Percentiles rank a stretch among this genome's conserved stretches.
Evolutionary conservation across 1,140 invertebrate genomes (phyloP).

Genomic region (Grapholita molesta): DNA sequence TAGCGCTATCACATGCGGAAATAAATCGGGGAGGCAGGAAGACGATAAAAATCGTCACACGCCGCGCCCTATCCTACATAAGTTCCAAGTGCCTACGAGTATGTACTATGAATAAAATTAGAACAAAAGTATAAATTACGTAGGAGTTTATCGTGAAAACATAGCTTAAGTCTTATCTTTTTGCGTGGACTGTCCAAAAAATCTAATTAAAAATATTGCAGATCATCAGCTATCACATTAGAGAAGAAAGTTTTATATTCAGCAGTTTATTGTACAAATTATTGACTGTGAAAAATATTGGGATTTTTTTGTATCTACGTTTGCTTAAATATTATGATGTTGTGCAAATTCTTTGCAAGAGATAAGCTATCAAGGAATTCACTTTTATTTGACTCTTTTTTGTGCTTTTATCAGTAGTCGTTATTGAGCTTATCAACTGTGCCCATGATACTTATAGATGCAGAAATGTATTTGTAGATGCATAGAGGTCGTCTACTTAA

Average conservation of each 20-base stretch:
- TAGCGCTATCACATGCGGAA: slow-evolving; percentile 64
- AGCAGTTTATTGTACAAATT: too few species aligned
- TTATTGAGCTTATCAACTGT: slow-evolving; percentile 16
- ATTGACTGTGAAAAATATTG: too few species aligned
- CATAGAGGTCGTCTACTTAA: too few species aligned
- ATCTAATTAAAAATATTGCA: too few species aligned
- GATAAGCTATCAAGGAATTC: slow-evolving; percentile 22
- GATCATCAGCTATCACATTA: too few species aligned
- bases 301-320: not conserved
- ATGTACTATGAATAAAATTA: not conserved
- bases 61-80: slow-evolving; percentile 10
- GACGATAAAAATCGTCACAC: slow-evolving; percentile 61
- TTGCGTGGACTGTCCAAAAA: too few species aligned
- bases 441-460: not conserved
- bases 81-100: not conserved
- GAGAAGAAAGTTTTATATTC: too few species aligned
- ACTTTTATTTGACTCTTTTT: slow-evolving; percentile 22
- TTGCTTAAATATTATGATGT: slow-evolving; percentile 15
- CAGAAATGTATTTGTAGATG: not conserved
- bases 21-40: slow-evolving; percentile 66
- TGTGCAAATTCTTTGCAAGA: slow-evolving; percentile 5
- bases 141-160: not conserved
- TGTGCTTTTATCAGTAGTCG: slow-evolving; percentile 6
- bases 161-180: too few species aligned
- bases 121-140: not conserved